Evolutionary conservation across 92 coral and sea anemone species (phyloP), one percentile per base, ranked within the genome.

Genomic region (Porites lobata): DNA sequence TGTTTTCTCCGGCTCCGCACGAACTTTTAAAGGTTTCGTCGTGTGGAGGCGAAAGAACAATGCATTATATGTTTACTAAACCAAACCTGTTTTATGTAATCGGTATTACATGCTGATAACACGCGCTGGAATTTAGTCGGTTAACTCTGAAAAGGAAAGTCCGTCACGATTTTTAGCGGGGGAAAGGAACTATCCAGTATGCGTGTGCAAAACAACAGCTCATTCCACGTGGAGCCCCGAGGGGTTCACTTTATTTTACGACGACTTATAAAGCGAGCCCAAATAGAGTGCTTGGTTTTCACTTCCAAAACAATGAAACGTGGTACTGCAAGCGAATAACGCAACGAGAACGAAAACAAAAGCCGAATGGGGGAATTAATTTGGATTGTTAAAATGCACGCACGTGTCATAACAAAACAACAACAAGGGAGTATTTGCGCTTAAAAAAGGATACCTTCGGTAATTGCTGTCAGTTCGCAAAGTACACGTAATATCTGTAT

Each of bases 321-420:
- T 75, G 81, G 87, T 69, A 52, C 63, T 24, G 67, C 65, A 29
- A 69, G 89, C 76, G 76, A 72, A 85, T 78, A 77, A 66, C 76
- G 77, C 84, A 85, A 76, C 82, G 69, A 85, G 80, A 77, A 64
- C 82, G 64, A 91, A 82, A 91, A 95, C 98, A 95, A 95, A 88
- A 82, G 93, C 90, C 59, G 83, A 85, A 79, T 82, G 92, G 75
- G 93, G 83, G 85, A 89, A 89, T 87, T 93, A 95, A 95, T 93
- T 95, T 93, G 87, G 83, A 75, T 91, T 87, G 96, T 88, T 89
- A 96, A 95, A 95, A 95, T 87, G 94, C 85, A 72, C 87, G 98
- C 98, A 95, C 98, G 98, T 95, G 98, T 92, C 95, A 92, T 75
- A 92, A 92, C 93, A 92, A 92, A 78, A 85, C 89, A 85, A 83